Conservation (phyloP, 2,797 vertebrate species). For the Todus mexicanus region DNA sequence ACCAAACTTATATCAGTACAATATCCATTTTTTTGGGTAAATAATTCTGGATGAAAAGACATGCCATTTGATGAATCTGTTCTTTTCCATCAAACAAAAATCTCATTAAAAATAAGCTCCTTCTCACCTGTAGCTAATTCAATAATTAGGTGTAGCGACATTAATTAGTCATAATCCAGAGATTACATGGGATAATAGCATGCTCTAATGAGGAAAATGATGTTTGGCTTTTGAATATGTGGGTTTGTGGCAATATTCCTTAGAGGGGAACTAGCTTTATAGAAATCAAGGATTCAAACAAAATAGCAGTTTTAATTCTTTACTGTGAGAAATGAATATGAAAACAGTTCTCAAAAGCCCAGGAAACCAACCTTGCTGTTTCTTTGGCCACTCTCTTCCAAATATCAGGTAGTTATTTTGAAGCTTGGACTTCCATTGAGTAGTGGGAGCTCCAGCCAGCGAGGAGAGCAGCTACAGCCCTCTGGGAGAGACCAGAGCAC, state of each 20-base stretch:
- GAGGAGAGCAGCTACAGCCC: background rate
- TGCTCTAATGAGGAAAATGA: background rate
- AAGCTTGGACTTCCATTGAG: background rate
- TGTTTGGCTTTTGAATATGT: background rate
- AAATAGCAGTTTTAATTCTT: background rate
- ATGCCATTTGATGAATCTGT: background rate
- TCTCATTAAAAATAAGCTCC: conserved; percentile 42
- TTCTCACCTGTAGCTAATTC: conserved; percentile 27
- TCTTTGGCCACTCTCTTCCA: background rate
- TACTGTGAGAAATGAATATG: background rate
- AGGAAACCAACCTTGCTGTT: background rate
- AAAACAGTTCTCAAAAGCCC: background rate
- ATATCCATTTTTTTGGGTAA: background rate
- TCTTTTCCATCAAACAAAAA: background rate
- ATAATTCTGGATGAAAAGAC: background rate
- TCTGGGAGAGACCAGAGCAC: rapidly evolving
- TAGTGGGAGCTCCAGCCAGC: background rate
- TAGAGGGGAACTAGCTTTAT: background rate
- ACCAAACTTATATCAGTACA: background rate
- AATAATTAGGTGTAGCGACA: conserved; percentile 17
- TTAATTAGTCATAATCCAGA: conserved; percentile 53
- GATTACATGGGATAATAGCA: conserved; percentile 15
- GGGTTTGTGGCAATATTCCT: background rate
- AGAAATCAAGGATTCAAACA: background rate
- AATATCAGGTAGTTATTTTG: background rate